Evolutionary conservation across 2,888 invertebrate genomes (phyloP), one percentile per base, ranked within the genome.

Genomic region (Apocheima hispidaria): DNA sequence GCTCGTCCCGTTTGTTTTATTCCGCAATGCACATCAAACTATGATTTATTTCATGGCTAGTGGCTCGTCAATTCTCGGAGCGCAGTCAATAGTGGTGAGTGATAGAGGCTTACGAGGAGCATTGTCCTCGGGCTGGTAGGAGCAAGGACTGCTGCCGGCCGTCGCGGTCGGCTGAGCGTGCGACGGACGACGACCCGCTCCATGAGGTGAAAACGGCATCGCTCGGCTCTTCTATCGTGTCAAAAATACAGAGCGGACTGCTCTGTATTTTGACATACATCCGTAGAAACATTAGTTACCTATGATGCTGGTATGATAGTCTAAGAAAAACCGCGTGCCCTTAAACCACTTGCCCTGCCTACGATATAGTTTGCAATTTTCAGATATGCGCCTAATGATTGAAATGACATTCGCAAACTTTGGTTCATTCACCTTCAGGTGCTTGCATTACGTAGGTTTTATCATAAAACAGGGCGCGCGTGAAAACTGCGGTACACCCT

Each of bases 141-240:
- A 81, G 79, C 75, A 77, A 86, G 89, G 87, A 87, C 77, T 77
- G 77, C 75, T 78, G 72, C 54, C 20, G 54, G 23, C 28, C 76
- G 83, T 6, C 76, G 81, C 84, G 84, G 83, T 82, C 79, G 81
- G 81, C 63, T 82, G 83, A 85, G 74, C 81, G 74, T 72, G 81
- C 83, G 75, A 73, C 78, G 81, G 83, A 66, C 88, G 83, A 79
- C 84, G 88, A 88, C 87, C 88, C 70, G 70, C 68, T 56, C 56
- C 68, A 52, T 68, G 59, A 69, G 66, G 70, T 71, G 73, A 74
- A 74, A 74, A 75, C 69, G 64, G 53, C 66, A 30, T 38, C 46
- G 20, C 14, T 28, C 16, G 43, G 21, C 49, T 35, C 40, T 52
- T 12, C 21, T 20, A 41, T 30, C 14, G n/a, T n/a, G n/a, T n/a